These are phyloP conservation scores for Agriopis aurantiaria DNA, from an alignment of 2,888 invertebrate genomes.

Conservation along the genomic window DNA sequence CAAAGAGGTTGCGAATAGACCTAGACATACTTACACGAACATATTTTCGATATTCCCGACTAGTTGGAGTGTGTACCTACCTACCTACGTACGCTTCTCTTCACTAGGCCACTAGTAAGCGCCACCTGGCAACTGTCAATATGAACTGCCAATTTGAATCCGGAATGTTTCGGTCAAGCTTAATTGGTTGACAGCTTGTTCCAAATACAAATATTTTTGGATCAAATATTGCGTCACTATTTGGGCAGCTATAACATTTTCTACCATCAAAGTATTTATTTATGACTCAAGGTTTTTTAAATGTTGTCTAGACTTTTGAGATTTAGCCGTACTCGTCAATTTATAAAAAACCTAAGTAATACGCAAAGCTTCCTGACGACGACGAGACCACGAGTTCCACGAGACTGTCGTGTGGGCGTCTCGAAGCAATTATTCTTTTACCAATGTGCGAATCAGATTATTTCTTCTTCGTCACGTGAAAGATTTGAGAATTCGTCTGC, in stretches of 20 bases:
- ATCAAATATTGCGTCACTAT: constrained; percentile 11
- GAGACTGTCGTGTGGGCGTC: too few relatives aligned
- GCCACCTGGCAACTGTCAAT: constrained; percentile 80
- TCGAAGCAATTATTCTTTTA: background rate
- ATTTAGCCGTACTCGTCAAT: too few relatives aligned
- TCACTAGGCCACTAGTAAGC: constrained; percentile 46
- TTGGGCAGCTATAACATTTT: background rate
- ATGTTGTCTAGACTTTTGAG: too few relatives aligned
- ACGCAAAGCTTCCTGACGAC: too few relatives aligned
- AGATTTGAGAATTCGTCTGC: constrained; percentile 12
- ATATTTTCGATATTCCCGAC: constrained; percentile 64
- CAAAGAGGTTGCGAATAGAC: constrained; percentile 81
- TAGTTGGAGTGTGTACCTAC: constrained; percentile 33
- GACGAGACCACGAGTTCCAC: too few relatives aligned
- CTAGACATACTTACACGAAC: constrained; percentile 61
- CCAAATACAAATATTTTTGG: constrained; percentile 68
- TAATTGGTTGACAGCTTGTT: constrained; percentile 77
- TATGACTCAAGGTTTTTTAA: too few relatives aligned
- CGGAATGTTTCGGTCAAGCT: constrained; percentile 50
- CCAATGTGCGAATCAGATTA: background rate
- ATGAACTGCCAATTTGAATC: constrained; percentile 77
- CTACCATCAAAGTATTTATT: background rate
- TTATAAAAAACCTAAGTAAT: too few relatives aligned
- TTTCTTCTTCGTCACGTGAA: background rate
- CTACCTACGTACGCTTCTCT: constrained; percentile 23